Base-by-base conservation (phyloP, 2,113 vertebrate species). In the Ammodytes marinus region DNA sequence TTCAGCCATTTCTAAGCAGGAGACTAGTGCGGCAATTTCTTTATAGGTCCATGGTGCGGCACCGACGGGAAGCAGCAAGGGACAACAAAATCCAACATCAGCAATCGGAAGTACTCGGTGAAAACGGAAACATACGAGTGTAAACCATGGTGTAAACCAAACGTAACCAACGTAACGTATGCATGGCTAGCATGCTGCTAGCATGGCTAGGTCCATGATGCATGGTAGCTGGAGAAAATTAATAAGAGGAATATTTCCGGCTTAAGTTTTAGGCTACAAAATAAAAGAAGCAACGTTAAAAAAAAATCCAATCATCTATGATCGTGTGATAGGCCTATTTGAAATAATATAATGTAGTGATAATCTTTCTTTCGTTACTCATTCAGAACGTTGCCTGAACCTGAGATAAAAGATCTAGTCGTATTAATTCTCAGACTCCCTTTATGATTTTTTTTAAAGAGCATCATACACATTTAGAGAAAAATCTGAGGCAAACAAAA, bases 1-100 rank as follows among this genome's bases (percentile, higher is more conserved):
- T 95, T 98, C 97, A 91, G 97, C 97, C 97, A 98, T 98, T 93
- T 96, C 87, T 86, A 37, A 80, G 79, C 86, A 90, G 85, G 67
- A 76, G 53, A 80, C 10, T 78, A 60, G 59, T 76, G 73, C 37
- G 78, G 27, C 27, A 27, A 27, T 27, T 27, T 27, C 27, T 27
- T 27, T 27, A 27, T 27, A 27, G 27, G 27, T 27, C 27, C 27
- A 27, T 27, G 27, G 27, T 77, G 79, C 70, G 64, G 64, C 74
- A 46, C 46, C 82, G 86, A 94, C 89, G 94, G 94, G n/a, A 43
- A 86, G 86, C 86, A 55, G 10, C 63, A 10, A 81, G 89, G 91
- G 88, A 87, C 93, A 92, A 15, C 3, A 65, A 54, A 19, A 4
- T 13, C 39, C 12, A 47, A 60, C 6, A 71, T 61, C 55, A 40